Base-by-base conservation (phyloP, 2,113 vertebrate species). In the Oreocharis arfaki region DNA sequence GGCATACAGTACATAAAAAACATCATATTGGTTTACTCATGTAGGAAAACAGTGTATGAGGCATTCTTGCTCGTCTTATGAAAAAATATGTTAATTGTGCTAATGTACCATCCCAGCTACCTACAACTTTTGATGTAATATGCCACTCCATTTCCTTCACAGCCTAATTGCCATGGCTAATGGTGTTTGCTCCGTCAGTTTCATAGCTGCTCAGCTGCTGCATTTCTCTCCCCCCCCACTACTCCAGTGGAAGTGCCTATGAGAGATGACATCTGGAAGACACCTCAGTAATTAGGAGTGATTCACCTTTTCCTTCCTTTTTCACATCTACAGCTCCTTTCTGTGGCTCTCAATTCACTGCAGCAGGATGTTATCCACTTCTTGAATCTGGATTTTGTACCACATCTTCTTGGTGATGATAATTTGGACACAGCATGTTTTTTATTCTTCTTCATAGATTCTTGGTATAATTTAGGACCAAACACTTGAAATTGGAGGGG, bases 221-320 rank as follows among this genome's bases (percentile, higher is more conserved):
- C 18, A 71, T 27, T 63, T 24, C 5, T 4, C n/a, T n/a, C n/a
- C 1, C 17, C 5, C 4, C 5, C 6, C 9, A 17, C 3, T 30
- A 11, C 12, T 53, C 19, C 27, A 49, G 8, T 24, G 32, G 30
- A 63, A 93, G 12, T 41, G 13, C 14, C 28, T 71, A 9, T 47
- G 20, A 76, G 20, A 71, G 19, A n/a, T 32, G 9, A 47, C 13
- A 71, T 42, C 33, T 60, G 16, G 21, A 68, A 93, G 22, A 16
- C 6, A 46, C 23, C 26, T 75, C 49, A 59, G 12, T 35, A 82
- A 56, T 44, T 41, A 65, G 17, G 9, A 69, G 10, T 20, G 28
- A 53, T 77, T 89, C 16, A 46, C 10, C 9, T 75, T 76, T 60
- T 57, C 33, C 23, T 87, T 84, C 19, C 16, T 83, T 89, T 20